phyloP scores from a whole-genome alignment of 2,113 vertebrate genomes.

The Sclerurus mexicanus region DNA sequence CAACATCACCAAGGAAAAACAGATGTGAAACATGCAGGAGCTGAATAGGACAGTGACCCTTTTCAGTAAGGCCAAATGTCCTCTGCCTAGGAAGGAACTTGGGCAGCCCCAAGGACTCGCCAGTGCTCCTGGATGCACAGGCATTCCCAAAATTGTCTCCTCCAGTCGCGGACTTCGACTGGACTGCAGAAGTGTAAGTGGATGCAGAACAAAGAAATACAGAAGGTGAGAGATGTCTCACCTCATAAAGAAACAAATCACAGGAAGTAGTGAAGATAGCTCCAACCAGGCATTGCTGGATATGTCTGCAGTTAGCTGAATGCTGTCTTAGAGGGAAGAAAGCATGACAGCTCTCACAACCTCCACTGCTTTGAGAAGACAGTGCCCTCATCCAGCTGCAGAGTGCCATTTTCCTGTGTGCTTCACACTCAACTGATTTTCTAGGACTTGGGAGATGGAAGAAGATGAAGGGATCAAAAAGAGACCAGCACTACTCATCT shows the following conservation, averaged over 20 bases:
- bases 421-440: background rate
- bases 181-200: background rate
- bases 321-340: background rate
- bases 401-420: background rate
- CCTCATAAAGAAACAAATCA: background rate
- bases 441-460: background rate
- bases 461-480: background rate
- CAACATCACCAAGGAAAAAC: background rate
- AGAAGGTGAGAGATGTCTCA: background rate
- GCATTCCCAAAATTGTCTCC: background rate
- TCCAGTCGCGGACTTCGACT: background rate
- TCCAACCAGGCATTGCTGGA: background rate
- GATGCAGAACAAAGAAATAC: background rate
- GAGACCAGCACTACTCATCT: background rate
- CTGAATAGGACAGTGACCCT: background rate
- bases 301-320: background rate
- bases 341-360: background rate
- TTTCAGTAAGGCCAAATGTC: background rate
- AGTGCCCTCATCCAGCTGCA: background rate
- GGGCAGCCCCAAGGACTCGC: background rate
- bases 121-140: background rate
- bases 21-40: background rate
- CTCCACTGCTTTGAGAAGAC: background rate
- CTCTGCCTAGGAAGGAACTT: background rate
- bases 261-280: background rate